These are phyloP conservation scores for Idaea straminata DNA, from an alignment of 2,888 invertebrate genomes.

Conservation along the genomic window DNA sequence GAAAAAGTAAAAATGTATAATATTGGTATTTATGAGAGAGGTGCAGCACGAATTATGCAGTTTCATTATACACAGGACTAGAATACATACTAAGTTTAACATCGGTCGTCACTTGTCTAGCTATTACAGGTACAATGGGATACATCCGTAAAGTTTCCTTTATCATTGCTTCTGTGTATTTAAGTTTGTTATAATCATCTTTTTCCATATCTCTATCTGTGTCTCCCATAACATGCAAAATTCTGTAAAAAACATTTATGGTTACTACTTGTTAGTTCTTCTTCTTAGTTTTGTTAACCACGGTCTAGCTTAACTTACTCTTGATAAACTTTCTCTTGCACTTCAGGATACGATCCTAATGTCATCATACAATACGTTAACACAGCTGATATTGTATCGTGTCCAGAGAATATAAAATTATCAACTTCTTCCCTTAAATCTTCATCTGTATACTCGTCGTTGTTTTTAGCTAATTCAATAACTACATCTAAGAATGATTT, in stretches of 20 bases:
- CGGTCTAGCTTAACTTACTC: constrained; percentile 7
- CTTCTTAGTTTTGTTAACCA: too few relatives aligned
- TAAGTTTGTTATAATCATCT: constrained; percentile 38
- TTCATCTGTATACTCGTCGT: neutral
- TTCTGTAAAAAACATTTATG: neutral
- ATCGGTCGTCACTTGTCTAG: constrained; percentile 35
- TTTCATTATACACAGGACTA: too few relatives aligned
- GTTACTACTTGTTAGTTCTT: too few relatives aligned
- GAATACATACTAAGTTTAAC: constrained; percentile 37
- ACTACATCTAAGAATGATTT: constrained; percentile 3
- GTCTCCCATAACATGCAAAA: constrained; percentile 25
- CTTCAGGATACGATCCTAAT: constrained; percentile 7
- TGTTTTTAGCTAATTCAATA: neutral
- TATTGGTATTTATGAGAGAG: too few relatives aligned
- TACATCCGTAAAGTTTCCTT: constrained; percentile 44
- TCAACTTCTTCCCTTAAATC: constrained; percentile 6
- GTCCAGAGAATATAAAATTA: constrained; percentile 10
- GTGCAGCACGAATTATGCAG: too few relatives aligned
- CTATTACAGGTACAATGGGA: constrained; percentile 36
- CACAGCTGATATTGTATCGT: constrained; percentile 7
- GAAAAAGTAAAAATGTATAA: too few relatives aligned
- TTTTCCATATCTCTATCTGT: constrained; percentile 31
- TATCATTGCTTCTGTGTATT: constrained; percentile 47
- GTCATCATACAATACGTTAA: neutral
- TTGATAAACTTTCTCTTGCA: constrained; percentile 8